Evolutionary conservation across 2,113 vertebrate species (phyloP).

Genomic region (Irena cyanogastra): DNA sequence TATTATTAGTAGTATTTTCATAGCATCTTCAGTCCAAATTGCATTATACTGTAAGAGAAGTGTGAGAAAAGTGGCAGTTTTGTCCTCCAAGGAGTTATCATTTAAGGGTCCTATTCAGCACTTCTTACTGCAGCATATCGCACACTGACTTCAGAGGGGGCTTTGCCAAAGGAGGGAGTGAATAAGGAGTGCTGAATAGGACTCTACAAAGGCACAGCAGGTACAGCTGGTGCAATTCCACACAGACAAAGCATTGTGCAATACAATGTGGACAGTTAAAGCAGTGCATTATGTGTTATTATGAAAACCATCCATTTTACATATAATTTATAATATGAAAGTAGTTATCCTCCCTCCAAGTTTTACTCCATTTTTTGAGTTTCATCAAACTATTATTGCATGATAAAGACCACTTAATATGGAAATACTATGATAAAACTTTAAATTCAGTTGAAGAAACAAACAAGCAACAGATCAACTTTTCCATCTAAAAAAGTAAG

Average conservation of each 20-base stretch:
- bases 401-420: neutral
- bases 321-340: slow-evolving; percentile 59
- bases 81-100: slow-evolving; percentile 17
- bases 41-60: slow-evolving; percentile 26
- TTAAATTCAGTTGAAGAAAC: neutral
- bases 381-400: slow-evolving; percentile 24
- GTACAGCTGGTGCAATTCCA: slow-evolving; percentile 62
- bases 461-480: neutral
- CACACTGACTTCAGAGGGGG: slow-evolving; percentile 45
- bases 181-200: slow-evolving; percentile 55
- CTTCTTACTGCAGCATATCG: slow-evolving; percentile 28
- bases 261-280: slow-evolving; percentile 45
- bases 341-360: slow-evolving; percentile 58
- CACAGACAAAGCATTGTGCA: slow-evolving; percentile 40
- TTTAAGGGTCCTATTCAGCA: slow-evolving; percentile 45
- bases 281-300: slow-evolving; percentile 57
- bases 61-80: slow-evolving; percentile 48
- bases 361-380: slow-evolving; percentile 51
- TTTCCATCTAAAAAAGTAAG: neutral
- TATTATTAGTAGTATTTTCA: slow-evolving; percentile 36
- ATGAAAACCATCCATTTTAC: slow-evolving; percentile 53
- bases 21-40: slow-evolving; percentile 24
- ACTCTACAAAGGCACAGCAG: slow-evolving; percentile 64
- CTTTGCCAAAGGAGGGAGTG: slow-evolving; percentile 41
- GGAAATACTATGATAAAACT: slow-evolving; percentile 9